Base-by-base conservation (phyloP, 1,140 invertebrate species). In the Heliconius hermathena region DNA sequence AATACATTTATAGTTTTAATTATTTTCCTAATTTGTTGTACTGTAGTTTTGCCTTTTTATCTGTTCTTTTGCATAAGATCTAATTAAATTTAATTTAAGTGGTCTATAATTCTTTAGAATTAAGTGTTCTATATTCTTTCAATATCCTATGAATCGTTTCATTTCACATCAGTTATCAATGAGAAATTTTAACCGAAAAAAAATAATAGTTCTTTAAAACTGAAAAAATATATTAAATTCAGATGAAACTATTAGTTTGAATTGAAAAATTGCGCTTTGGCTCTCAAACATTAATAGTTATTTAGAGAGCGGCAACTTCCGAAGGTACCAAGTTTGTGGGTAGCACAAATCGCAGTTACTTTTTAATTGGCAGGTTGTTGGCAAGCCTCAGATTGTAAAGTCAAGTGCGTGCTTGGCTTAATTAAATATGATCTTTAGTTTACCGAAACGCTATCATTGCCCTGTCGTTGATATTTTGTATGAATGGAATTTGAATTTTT, bases 351-450 rank as follows among this genome's bases (percentile, higher is more conserved):
- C 74, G 54, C 74, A 60, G 54, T 57, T 75, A 75, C 54, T 75
- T 75, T 75, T 75, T 75, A 75, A 75, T 75, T 75, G 74, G 74
- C 74, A 75, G 74, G 54, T 29, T 75, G 74, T 75, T 75, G 54
- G 74, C 74, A 57, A 57, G 73, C 74, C 54, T 66, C 74, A 75
- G 74, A 57, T 57, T 75, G 74, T 60, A 75, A 75, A 75, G 20
- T 75, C 74, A 66, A 76, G 75, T 76, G 66, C 41, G 33, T 54
- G 52, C 74, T 70, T 52, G 76, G 41, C 66, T 77, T 77, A 71
- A 77, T 77, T 77, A 77, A 77, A 77, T 71, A 71, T 77, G 60
- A 66, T 71, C 22, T 77, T 71, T 71, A 60, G 76, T 46, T 41
- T 20, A 36, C 57, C 46, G 66, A n/a, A 49, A 71, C 75, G 36